These are phyloP conservation scores for Gouania willdenowi DNA, from an alignment of 2,797 vertebrate genomes.

Conservation along the genomic window DNA sequence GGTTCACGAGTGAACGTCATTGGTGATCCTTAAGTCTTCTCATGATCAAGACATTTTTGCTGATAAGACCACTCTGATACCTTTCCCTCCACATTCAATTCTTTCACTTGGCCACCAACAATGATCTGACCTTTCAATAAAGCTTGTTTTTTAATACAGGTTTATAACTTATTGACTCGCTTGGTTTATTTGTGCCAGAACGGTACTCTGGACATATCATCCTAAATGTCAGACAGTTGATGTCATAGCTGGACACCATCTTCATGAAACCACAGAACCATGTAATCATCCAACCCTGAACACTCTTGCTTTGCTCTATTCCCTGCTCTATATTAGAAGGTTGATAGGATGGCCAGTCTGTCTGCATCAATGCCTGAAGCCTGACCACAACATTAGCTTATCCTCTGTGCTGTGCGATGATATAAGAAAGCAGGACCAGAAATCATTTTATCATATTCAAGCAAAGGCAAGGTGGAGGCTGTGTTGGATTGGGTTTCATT, in stretches of 20 bases:
- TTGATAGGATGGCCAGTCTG: slow-evolving; percentile 11
- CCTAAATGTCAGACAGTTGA: slow-evolving; percentile 60
- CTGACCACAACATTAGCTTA: slow-evolving; percentile 49
- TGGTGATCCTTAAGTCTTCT: slow-evolving; percentile 6
- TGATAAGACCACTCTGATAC: slow-evolving; percentile 26
- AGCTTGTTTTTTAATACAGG: slow-evolving; percentile 45
- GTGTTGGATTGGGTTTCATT: slow-evolving; percentile 54
- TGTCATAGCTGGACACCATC: slow-evolving; percentile 52
- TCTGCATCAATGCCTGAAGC: slow-evolving; percentile 27
- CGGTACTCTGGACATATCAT: slow-evolving; percentile 50
- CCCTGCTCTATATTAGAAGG: slow-evolving; percentile 44
- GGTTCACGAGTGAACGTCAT: slow-evolving; percentile 12
- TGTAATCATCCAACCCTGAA: slow-evolving; percentile 52
- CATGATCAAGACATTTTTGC: slow-evolving; percentile 15
- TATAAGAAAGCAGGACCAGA: slow-evolving; percentile 41
- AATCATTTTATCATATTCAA: slow-evolving; percentile 57
- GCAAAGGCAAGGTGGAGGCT: slow-evolving; percentile 28
- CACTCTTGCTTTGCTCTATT: slow-evolving; percentile 27
- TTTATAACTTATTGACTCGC: slow-evolving; percentile 66
- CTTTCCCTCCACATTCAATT: slow-evolving; percentile 9
- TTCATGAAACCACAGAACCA: slow-evolving; percentile 49
- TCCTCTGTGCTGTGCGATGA: slow-evolving; percentile 34
- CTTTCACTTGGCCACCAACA: slow-evolving; percentile 26
- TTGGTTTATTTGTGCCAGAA: slow-evolving; percentile 25
- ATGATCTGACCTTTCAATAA: slow-evolving; percentile 62